Evolutionary conservation across 2,113 vertebrate genomes (phyloP).

Genomic region (Montifringilla adamsi): DNA sequence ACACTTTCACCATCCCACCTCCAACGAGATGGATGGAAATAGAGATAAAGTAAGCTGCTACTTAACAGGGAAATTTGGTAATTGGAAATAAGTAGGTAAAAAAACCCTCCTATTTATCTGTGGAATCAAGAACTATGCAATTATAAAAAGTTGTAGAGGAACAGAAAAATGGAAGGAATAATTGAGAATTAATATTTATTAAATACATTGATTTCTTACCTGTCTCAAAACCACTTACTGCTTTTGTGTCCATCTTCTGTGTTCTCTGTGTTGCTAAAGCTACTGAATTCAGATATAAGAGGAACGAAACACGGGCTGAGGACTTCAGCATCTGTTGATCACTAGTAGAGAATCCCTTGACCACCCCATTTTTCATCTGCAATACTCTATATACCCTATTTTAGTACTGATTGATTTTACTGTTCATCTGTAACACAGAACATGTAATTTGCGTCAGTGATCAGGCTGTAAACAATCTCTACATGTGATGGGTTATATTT

Average conservation of each 20-base stretch:
- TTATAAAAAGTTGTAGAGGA: neutral
- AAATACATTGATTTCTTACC: neutral
- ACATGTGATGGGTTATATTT: neutral
- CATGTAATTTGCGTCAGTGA: neutral
- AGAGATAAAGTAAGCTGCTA: neutral
- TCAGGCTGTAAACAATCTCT: neutral
- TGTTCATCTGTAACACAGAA: neutral
- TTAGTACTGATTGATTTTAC: neutral
- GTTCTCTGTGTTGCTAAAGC: neutral
- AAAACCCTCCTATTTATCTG: neutral
- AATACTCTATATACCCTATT: neutral
- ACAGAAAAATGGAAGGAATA: neutral
- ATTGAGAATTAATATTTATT: neutral
- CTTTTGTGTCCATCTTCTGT: neutral
- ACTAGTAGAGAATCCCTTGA: neutral
- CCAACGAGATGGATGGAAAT: neutral
- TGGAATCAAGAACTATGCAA: neutral
- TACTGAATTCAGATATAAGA: neutral
- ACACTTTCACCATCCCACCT: neutral
- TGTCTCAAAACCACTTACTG: neutral
- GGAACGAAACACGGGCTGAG: accelerated
- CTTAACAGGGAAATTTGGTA: neutral
- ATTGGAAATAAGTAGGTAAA: neutral
- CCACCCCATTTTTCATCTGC: neutral
- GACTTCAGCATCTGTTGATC: neutral